phyloP scores from a whole-genome alignment of 2,888 invertebrate genomes.

The Drosophila fulvimacula region DNA sequence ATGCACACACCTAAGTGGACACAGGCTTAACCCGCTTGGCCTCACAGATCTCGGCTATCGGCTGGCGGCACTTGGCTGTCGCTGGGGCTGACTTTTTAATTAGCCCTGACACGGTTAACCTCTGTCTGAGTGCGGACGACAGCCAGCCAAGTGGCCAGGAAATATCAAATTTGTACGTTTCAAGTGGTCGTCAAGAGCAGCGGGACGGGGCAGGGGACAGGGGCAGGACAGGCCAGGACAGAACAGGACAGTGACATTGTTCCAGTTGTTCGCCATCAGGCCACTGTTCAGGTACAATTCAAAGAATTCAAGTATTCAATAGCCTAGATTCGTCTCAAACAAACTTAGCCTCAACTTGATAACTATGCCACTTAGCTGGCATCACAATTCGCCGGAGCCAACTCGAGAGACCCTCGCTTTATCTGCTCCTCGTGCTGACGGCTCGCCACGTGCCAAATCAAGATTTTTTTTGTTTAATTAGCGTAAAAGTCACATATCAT shows the following conservation, averaged over 20 bases:
- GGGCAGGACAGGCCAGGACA: too few relatives aligned
- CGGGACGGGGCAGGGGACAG: too few relatives aligned
- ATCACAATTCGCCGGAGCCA: background rate
- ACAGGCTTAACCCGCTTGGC: background rate
- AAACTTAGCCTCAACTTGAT: slow-evolving; percentile 7
- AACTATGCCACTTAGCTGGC: slow-evolving; percentile 3
- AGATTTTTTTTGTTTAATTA: background rate
- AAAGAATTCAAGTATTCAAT: background rate
- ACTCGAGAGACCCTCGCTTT: background rate
- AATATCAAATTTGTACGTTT: slow-evolving; percentile 37
- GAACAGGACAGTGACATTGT: slow-evolving; percentile 54
- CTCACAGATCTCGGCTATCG: slow-evolving; percentile 22
- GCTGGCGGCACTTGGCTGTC: slow-evolving; percentile 45
- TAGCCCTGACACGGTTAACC: slow-evolving; percentile 42
- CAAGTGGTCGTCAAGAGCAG: slow-evolving; percentile 33
- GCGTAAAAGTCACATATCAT: background rate
- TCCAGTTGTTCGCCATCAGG: slow-evolving; percentile 17
- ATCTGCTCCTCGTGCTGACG: background rate
- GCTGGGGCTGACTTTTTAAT: slow-evolving; percentile 45
- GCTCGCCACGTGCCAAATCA: background rate
- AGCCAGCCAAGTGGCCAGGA: background rate
- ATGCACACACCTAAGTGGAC: slow-evolving; percentile 44
- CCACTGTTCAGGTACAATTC: slow-evolving; percentile 17
- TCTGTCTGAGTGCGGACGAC: background rate
- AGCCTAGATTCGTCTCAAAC: slow-evolving; percentile 1